Conservation (phyloP, 92 coral and sea anemone species). For the Plumapathes pennacea region DNA sequence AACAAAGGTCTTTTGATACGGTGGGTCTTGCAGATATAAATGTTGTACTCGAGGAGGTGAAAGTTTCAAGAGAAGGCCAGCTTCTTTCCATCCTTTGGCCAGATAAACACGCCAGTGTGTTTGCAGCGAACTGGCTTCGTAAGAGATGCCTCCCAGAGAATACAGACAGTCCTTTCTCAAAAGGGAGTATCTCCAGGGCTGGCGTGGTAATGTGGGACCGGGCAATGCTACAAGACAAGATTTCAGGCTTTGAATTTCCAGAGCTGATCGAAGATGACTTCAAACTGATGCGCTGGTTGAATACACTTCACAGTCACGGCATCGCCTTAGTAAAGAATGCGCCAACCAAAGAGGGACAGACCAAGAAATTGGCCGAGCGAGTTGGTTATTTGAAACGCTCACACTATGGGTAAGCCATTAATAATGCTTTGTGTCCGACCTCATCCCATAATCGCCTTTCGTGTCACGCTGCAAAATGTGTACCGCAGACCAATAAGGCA, state of each 20-base stretch:
- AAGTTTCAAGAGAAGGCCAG: constrained; percentile 36
- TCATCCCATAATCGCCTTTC: too few relatives aligned
- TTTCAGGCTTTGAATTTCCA: constrained; percentile 41
- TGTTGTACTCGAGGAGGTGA: constrained; percentile 33
- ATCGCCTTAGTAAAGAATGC: constrained; percentile 48
- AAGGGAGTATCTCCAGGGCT: constrained; percentile 20
- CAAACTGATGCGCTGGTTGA: constrained; percentile 60
- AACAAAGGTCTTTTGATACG: constrained; percentile 50
- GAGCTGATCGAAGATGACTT: constrained; percentile 40
- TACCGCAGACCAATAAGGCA: too few relatives aligned
- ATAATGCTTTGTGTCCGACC: too few relatives aligned
- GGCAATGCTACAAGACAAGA: constrained; percentile 34
- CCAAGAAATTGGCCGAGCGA: constrained; percentile 21
- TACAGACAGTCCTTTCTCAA: constrained; percentile 6
- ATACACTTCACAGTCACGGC: constrained; percentile 50
- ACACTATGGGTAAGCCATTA: constrained; percentile 85
- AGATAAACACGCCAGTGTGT: constrained; percentile 62
- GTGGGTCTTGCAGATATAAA: constrained; percentile 40
- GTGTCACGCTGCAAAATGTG: too few relatives aligned
- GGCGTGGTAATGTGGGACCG: constrained; percentile 64
- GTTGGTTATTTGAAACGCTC: constrained; percentile 64
- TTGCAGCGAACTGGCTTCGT: constrained; percentile 60
- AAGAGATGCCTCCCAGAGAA: constrained; percentile 42
- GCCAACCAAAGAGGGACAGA: constrained; percentile 30
- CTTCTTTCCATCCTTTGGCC: constrained; percentile 62